Conservation (phyloP, 2,113 vertebrate species). For the Syrmaticus mikado region DNA sequence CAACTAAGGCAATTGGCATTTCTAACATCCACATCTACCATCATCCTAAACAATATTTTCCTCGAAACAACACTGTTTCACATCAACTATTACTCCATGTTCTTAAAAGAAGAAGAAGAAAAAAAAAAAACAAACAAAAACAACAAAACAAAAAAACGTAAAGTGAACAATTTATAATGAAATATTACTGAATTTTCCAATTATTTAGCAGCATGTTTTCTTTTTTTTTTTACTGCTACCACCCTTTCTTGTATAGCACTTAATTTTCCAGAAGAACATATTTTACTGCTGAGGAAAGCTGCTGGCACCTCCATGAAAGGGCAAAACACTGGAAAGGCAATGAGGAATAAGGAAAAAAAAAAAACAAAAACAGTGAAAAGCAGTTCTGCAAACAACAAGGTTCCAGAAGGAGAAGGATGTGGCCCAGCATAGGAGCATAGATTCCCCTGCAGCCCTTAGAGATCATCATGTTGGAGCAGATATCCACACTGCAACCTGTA, state of each 20-base stretch:
- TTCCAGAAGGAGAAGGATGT: background rate
- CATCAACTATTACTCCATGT: background rate
- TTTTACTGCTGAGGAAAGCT: background rate
- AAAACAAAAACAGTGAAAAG: background rate
- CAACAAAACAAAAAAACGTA: background rate
- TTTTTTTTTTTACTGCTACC: background rate
- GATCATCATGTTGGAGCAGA: background rate
- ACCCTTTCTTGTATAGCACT: background rate
- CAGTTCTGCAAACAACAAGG: background rate
- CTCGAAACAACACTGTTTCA: background rate
- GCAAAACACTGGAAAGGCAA: background rate
- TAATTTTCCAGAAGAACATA: background rate
- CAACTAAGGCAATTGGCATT: background rate
- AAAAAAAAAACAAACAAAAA: too few relatives aligned
- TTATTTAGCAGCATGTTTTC: background rate
- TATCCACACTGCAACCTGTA: rapidly evolving
- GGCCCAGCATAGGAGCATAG: rapidly evolving
- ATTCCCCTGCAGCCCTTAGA: background rate
- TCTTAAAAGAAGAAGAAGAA: background rate
- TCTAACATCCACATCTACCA: background rate
- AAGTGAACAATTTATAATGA: background rate
- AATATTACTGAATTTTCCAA: background rate
- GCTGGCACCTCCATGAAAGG: background rate
- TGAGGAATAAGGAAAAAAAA: background rate
- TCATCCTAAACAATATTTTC: background rate